Evolutionary conservation across 2,797 vertebrate species (phyloP).

Genomic region (Enteromius paludinosus): DNA sequence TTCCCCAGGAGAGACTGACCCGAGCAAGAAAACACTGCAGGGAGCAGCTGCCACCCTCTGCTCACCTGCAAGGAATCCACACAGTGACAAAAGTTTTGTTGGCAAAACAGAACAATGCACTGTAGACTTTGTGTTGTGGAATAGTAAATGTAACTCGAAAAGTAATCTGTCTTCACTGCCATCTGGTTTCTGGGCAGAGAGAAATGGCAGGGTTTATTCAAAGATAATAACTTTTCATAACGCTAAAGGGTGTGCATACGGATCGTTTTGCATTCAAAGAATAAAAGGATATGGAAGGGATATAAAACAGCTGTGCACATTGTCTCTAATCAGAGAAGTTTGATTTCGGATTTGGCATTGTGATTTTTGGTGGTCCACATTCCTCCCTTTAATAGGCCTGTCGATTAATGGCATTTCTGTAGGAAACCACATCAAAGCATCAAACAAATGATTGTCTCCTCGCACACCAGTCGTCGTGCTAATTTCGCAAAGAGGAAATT

Average conservation of each 20-base stretch:
- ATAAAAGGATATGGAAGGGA: constrained; percentile 55
- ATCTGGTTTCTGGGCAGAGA: constrained; percentile 58
- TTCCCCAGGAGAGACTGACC: constrained; percentile 72
- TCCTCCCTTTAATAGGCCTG: constrained; percentile 52
- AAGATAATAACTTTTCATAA: constrained; percentile 55
- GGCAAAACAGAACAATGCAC: constrained; percentile 42
- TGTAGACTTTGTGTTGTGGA: constrained; percentile 16
- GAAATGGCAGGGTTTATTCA: constrained; percentile 63
- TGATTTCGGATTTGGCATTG: constrained; percentile 48
- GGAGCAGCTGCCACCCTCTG: constrained; percentile 50
- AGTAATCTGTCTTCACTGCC: constrained; percentile 48
- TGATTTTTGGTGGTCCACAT: constrained; percentile 48
- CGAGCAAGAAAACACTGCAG: constrained; percentile 67
- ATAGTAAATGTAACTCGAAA: constrained; percentile 61
- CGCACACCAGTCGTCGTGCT: constrained; percentile 54
- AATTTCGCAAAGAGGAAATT: constrained; percentile 62
- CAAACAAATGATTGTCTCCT: constrained; percentile 53
- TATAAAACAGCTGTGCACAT: constrained; percentile 47
- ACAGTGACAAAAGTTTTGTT: constrained; percentile 37
- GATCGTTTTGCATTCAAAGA: constrained; percentile 52
- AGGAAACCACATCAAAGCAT: constrained; percentile 49
- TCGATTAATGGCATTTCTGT: constrained; percentile 62
- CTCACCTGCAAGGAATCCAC: constrained; percentile 48
- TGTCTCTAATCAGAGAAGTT: constrained; percentile 68
- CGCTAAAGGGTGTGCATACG: constrained; percentile 51